Percentiles rank a stretch among this genome's conserved stretches.
phyloP scores from a whole-genome alignment of 2,888 invertebrate species.

The Drosophila trichaetosa region DNA sequence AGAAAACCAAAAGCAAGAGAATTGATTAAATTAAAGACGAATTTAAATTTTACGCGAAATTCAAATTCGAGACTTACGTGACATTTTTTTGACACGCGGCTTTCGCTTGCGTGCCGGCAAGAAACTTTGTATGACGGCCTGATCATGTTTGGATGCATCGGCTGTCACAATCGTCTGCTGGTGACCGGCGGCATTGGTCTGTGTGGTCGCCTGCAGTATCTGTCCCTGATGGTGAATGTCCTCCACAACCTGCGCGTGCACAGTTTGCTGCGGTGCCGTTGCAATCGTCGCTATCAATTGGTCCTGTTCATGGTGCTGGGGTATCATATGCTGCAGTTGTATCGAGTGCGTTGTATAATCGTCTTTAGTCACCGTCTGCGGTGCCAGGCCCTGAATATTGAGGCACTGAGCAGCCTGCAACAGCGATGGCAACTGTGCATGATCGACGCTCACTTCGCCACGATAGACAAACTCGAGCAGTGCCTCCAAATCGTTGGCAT shows the following conservation, averaged over 20 bases:
- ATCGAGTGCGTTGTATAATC: constrained; percentile 85
- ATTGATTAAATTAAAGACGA: neutral
- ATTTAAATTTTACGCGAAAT: neutral
- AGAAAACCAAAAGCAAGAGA: neutral
- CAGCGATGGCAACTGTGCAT: constrained; percentile 87
- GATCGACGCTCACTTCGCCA: constrained; percentile 88
- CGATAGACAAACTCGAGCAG: constrained; percentile 88
- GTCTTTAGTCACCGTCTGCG: constrained; percentile 85
- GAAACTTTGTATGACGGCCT: constrained; percentile 85
- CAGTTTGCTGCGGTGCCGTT: constrained; percentile 84
- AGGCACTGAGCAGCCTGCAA: constrained; percentile 88
- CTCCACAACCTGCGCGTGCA: constrained; percentile 85
- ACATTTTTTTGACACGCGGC: constrained; percentile 86
- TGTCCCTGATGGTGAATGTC: constrained; percentile 84
- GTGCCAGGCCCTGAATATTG: constrained; percentile 87
- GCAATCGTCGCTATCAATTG: constrained; percentile 85
- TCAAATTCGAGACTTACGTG: constrained; percentile 73
- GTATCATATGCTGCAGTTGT: constrained; percentile 85
- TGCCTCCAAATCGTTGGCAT: constrained; percentile 88
- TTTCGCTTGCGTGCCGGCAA: constrained; percentile 86
- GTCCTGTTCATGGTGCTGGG: constrained; percentile 85
- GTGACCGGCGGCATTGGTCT: constrained; percentile 79
- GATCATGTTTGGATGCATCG: constrained; percentile 83
- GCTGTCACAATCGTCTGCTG: constrained; percentile 83
- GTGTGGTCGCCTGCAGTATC: constrained; percentile 83